Base-by-base conservation (phyloP, 1,140 invertebrate genomes). In the Pentalonia nigronervosa region DNA sequence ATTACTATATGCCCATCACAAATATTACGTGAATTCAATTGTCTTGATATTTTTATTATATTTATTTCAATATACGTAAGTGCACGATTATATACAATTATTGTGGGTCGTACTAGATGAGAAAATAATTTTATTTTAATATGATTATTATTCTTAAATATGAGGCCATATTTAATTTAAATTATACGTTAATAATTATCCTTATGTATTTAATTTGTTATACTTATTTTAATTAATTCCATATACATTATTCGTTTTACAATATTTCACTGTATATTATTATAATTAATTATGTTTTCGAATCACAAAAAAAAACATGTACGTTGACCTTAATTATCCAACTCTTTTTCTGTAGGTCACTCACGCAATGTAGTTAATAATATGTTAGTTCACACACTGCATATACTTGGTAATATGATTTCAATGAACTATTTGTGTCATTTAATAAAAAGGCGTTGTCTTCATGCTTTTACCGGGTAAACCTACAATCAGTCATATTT, bases 371-470 rank as follows among this genome's bases (percentile, higher is more conserved):
- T 6, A 41, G 14, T 76, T 76, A 17, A 76, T 76, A 17, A 76
- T 67, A 67, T 20, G 30, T 76, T 76, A 6, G 30, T 14, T 17
- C 60, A 76, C 60, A 76, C 60, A n/a, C 50, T 53, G 50, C 60
- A 76, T 76, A 76, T n/a, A 14, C 60, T n/a, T 7, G 17, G 14
- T 76, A n/a, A 34, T 76, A 76, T 17, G 60, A 76, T 76, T 76
- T 76, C 30, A n/a, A 76, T 76, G 60, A 76, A 76, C 60, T 76
- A n/a, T 76, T 76, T n/a, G 14, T 14, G 60, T 76, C n/a, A 76
- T 76, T 76, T 76, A 76, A 76, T 76, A 76, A 76, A 76, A 76
- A 76, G 60, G 60, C 60, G 60, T 76, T n/a, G 60, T 76, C 60
- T n/a, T n/a, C n/a, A 17, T 76, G 14, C n/a, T 76, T 34, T 76